These are phyloP conservation scores for Platyrinchus mystaceus DNA, from an alignment of 2,797 vertebrate genomes.

Conservation along the genomic window DNA sequence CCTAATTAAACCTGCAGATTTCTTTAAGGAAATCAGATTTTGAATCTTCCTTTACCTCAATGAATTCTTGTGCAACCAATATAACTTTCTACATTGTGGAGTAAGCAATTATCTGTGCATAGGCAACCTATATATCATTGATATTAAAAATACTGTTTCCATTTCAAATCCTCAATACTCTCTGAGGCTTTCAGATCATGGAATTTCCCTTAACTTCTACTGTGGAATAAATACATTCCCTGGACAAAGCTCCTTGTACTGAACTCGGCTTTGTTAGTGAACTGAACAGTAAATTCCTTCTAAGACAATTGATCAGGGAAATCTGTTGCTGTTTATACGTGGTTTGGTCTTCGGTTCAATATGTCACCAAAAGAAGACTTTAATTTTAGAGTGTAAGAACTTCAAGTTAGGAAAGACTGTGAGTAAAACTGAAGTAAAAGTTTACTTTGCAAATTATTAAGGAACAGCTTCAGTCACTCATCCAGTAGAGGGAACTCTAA, in stretches of 20 bases:
- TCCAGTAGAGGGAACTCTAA: constrained; percentile 68
- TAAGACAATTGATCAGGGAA: background rate
- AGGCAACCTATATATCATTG: background rate
- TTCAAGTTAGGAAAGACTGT: background rate
- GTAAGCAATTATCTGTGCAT: background rate
- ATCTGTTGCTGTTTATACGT: background rate
- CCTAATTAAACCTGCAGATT: background rate
- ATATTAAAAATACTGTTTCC: background rate
- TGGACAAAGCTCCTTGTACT: background rate
- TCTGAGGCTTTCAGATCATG: background rate
- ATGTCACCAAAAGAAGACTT: background rate
- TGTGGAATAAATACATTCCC: background rate
- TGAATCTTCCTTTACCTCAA: background rate
- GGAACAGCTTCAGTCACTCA: constrained; percentile 8
- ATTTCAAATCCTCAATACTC: background rate
- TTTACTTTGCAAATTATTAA: background rate
- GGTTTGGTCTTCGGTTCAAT: background rate
- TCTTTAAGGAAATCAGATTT: background rate
- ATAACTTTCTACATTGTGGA: background rate
- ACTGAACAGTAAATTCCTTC: background rate
- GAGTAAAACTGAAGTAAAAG: background rate
- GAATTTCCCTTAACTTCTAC: background rate
- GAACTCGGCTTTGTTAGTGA: background rate
- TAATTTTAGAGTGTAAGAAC: background rate
- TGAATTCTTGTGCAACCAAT: background rate